Conservation (phyloP, 2,888 invertebrate species). For the Drosophila nr. perissopoda region DNA sequence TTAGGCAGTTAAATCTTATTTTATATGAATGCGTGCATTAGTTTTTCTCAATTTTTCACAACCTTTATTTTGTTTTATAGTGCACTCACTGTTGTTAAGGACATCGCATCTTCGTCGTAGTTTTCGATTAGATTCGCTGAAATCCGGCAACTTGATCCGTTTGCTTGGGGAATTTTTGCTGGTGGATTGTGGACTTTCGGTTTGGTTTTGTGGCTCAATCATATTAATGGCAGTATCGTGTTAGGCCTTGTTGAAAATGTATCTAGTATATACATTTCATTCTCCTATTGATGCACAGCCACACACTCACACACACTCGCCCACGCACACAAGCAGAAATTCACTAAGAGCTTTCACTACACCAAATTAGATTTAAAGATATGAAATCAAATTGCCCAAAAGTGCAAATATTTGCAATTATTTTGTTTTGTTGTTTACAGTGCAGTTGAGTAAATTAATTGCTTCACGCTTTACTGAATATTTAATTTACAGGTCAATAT, state of each 20-base stretch:
- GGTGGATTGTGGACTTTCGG: constrained; percentile 62
- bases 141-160: constrained; percentile 71
- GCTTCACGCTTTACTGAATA: constrained; percentile 30
- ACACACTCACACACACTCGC: not conserved
- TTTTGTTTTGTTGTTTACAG: constrained; percentile 5
- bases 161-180: constrained; percentile 58
- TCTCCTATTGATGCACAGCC: constrained; percentile 1
- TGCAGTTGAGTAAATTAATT: constrained; percentile 39
- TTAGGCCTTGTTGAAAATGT: constrained; percentile 59
- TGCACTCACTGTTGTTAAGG: constrained; percentile 4
- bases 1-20: not conserved
- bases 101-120: constrained; percentile 4
- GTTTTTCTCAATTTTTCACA: not conserved
- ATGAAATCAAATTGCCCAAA: constrained; percentile 9
- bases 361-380: constrained; percentile 30
- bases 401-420: constrained; percentile 31
- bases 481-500: constrained; percentile 26
- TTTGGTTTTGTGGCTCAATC: constrained; percentile 73
- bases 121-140: constrained; percentile 3
- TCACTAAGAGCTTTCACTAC: constrained; percentile 20
- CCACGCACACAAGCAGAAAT: not conserved
- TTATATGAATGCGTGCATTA: no score
- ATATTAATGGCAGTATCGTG: constrained; percentile 73
- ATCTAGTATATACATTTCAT: constrained; percentile 33
- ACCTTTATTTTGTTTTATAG: not conserved